These are phyloP conservation scores for Hyposmocoma kahamanoa DNA, from an alignment of 1,140 invertebrate species.

Conservation along the genomic window DNA sequence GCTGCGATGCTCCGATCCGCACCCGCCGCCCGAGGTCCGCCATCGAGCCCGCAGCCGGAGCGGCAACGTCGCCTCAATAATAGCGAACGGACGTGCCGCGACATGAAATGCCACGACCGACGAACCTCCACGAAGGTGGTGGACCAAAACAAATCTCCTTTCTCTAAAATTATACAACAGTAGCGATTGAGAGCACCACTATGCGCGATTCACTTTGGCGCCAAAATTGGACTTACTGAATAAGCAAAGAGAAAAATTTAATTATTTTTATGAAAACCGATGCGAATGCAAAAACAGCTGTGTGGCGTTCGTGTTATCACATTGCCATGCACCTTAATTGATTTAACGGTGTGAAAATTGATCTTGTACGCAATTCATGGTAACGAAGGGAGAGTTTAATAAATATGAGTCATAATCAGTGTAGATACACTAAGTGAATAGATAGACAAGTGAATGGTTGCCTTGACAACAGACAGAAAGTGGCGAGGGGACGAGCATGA, in stretches of 20 bases:
- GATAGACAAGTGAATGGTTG: too few relatives aligned
- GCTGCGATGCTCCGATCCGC: constrained; percentile 21
- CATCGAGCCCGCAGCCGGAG: constrained; percentile 40
- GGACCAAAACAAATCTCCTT: constrained; percentile 72
- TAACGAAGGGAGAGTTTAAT: too few relatives aligned
- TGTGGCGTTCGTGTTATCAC: too few relatives aligned
- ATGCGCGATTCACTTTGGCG: constrained; percentile 32
- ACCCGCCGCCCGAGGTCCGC: constrained; percentile 29
- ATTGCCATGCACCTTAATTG: too few relatives aligned
- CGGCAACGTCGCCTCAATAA: constrained; percentile 61
- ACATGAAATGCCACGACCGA: constrained; percentile 62
- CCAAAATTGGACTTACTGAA: constrained; percentile 14
- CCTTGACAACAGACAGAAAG: too few relatives aligned
- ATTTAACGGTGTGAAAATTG: too few relatives aligned
- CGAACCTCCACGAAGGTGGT: constrained; percentile 48
- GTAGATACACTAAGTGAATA: too few relatives aligned
- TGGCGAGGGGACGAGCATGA: too few relatives aligned
- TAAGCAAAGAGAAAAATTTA: background rate
- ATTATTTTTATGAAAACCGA: background rate
- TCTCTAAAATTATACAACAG: constrained; percentile 70
- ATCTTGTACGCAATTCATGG: too few relatives aligned
- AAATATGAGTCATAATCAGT: too few relatives aligned
- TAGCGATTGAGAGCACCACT: constrained; percentile 34
- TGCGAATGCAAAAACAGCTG: background rate
- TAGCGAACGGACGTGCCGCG: constrained; percentile 52